Percentiles rank a stretch among this genome's conserved stretches.
These are phyloP conservation scores for Rosalia funebris DNA, from an alignment of 2,888 invertebrate genomes.

Conservation along the genomic window DNA sequence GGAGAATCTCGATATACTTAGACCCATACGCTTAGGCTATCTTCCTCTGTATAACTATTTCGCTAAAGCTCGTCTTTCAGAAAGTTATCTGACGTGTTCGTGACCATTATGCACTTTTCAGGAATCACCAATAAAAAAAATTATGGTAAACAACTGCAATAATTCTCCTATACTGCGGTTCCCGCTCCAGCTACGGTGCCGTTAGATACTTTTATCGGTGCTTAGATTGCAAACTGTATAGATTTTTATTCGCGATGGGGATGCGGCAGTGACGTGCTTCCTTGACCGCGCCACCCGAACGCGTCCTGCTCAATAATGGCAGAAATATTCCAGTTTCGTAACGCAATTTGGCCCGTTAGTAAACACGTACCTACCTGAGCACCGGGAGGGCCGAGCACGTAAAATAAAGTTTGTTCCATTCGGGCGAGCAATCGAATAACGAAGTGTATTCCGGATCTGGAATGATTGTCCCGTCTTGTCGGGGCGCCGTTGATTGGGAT, in stretches of 20 bases:
- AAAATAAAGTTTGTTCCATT: slow-evolving; percentile 26
- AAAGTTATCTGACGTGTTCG: too few species aligned
- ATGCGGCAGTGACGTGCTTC: slow-evolving; percentile 11
- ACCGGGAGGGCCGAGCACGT: background rate
- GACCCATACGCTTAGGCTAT: too few species aligned
- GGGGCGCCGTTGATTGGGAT: slow-evolving; percentile 2
- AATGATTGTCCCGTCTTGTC: slow-evolving; percentile 2
- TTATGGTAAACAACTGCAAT: background rate
- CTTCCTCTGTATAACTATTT: too few species aligned
- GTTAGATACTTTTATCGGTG: slow-evolving; percentile 1
- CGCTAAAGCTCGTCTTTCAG: too few species aligned
- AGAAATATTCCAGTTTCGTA: slow-evolving; percentile 12
- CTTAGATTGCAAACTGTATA: background rate
- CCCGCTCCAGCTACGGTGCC: slow-evolving; percentile 1
- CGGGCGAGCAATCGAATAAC: slow-evolving; percentile 21
- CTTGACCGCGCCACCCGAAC: background rate
- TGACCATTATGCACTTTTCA: too few species aligned
- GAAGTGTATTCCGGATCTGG: slow-evolving; percentile 21
- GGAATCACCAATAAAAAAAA: too few species aligned
- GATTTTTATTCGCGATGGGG: slow-evolving; percentile 12
- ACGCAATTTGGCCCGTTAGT: slow-evolving; percentile 15
- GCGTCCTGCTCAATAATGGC: background rate
- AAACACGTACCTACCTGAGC: slow-evolving; percentile 21
- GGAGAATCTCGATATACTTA: too few species aligned
- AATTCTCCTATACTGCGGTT: background rate